Conservation (phyloP, 1,140 invertebrate species). For the Globodera ellingtonae region DNA sequence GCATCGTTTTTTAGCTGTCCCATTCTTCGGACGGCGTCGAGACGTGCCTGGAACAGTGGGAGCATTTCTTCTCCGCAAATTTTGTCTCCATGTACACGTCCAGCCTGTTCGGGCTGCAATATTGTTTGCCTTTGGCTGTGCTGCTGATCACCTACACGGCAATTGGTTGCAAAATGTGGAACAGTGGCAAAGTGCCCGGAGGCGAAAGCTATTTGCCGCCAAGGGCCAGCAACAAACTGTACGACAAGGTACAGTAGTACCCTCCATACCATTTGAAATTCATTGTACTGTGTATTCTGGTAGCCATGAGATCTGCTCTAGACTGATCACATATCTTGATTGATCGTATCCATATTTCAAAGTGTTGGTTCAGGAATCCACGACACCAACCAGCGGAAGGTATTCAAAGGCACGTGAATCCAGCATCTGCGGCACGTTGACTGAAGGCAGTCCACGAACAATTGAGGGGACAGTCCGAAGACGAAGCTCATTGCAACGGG, state of each 20-base stretch:
- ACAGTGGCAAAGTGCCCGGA: conserved; percentile 57
- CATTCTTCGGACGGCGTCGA: conserved; percentile 38
- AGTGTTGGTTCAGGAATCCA: neutral
- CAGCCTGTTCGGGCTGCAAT: conserved; percentile 57
- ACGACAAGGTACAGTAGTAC: conserved; percentile 53
- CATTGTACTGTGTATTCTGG: too few species aligned
- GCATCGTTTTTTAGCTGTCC: conserved; percentile 1
- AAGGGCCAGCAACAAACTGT: conserved; percentile 47
- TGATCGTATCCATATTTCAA: too few species aligned
- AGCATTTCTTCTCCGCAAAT: conserved; percentile 37
- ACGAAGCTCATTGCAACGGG: neutral
- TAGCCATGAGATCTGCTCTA: too few species aligned
- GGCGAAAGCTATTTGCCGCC: conserved; percentile 31
- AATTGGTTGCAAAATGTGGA: conserved; percentile 64
- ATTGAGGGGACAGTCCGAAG: neutral
- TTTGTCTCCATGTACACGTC: conserved; percentile 53
- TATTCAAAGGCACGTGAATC: conserved; percentile 18
- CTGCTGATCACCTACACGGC: conserved; percentile 62
- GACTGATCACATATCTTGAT: too few species aligned
- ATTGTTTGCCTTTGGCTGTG: conserved; percentile 59
- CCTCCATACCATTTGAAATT: too few species aligned
- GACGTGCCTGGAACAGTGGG: conserved; percentile 62
- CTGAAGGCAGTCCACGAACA: conserved; percentile 28
- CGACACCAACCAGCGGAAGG: neutral
- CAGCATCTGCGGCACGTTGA: conserved; percentile 1